Conservation (phyloP, 1,140 invertebrate species). For the Colletes gigas region DNA sequence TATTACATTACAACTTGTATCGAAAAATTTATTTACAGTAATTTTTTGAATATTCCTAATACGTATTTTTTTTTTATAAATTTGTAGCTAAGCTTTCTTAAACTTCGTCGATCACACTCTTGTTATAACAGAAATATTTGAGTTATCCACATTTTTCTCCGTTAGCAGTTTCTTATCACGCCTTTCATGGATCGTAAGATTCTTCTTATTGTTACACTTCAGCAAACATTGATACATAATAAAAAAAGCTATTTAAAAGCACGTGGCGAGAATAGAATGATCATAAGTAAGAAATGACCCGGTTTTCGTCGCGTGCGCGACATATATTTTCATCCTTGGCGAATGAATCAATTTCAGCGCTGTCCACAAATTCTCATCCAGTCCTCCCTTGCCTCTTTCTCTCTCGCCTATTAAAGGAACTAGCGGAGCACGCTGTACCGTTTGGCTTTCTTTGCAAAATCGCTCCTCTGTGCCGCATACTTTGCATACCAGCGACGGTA, state of each 20-base stretch:
- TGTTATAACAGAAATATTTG: too few relatives aligned
- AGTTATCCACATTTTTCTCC: too few relatives aligned
- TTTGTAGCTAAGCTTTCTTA: too few relatives aligned
- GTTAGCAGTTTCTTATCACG: too few relatives aligned
- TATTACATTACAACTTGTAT: too few relatives aligned
- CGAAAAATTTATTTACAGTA: too few relatives aligned
- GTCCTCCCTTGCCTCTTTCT: not conserved
- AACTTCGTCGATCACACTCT: too few relatives aligned
- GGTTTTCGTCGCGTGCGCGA: not conserved
- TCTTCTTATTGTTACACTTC: too few relatives aligned
- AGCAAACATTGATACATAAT: too few relatives aligned
- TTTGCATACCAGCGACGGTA: slow-evolving; percentile 28
- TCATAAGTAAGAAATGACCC: not conserved
- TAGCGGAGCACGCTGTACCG: slow-evolving; percentile 20
- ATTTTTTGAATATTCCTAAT: too few relatives aligned
- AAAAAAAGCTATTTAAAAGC: not conserved
- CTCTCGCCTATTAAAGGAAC: not conserved
- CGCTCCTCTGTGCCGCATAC: slow-evolving; percentile 14
- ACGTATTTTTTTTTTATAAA: too few relatives aligned
- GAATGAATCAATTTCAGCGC: slow-evolving; percentile 31
- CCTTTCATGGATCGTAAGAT: too few relatives aligned
- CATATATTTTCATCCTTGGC: slow-evolving; percentile 5
- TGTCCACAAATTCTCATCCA: not conserved
- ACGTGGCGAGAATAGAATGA: not conserved
- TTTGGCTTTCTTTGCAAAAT: slow-evolving; percentile 35